These are phyloP conservation scores for Lamprotornis superbus DNA, from an alignment of 2,113 vertebrate genomes.

Conservation along the genomic window DNA sequence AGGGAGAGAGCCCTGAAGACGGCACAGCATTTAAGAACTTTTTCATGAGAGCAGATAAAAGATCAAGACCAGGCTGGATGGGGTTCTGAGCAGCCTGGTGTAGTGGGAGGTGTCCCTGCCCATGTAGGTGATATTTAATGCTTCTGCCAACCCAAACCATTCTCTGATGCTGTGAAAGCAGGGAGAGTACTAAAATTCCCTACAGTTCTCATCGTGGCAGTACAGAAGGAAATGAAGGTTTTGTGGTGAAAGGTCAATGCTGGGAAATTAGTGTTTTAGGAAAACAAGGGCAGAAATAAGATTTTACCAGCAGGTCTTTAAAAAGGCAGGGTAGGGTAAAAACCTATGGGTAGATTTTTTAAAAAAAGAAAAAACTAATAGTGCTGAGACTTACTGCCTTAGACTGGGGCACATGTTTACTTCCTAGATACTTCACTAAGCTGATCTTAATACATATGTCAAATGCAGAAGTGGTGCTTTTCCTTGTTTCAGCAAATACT, in stretches of 20 bases:
- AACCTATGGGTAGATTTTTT: background rate
- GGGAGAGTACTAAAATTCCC: background rate
- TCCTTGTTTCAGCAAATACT: background rate
- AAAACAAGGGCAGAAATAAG: background rate
- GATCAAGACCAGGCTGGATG: background rate
- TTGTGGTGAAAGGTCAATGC: background rate
- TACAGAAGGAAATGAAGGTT: background rate
- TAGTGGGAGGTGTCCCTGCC: background rate
- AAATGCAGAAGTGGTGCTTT: background rate
- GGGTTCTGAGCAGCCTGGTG: background rate
- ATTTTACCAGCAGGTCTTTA: background rate
- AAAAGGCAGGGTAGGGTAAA: background rate
- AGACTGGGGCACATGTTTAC: background rate
- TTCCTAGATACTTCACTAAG: background rate
- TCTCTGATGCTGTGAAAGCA: background rate
- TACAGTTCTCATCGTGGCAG: background rate
- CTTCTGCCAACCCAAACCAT: background rate
- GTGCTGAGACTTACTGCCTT: background rate
- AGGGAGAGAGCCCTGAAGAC: background rate
- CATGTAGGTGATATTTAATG: background rate
- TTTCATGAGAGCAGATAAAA: background rate
- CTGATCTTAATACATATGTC: background rate
- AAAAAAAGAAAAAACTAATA: background rate
- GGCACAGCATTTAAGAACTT: background rate
- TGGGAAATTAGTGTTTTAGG: background rate